phyloP scores from a whole-genome alignment of 2,113 vertebrate species.

The Ibidorhyncha struthersii region DNA sequence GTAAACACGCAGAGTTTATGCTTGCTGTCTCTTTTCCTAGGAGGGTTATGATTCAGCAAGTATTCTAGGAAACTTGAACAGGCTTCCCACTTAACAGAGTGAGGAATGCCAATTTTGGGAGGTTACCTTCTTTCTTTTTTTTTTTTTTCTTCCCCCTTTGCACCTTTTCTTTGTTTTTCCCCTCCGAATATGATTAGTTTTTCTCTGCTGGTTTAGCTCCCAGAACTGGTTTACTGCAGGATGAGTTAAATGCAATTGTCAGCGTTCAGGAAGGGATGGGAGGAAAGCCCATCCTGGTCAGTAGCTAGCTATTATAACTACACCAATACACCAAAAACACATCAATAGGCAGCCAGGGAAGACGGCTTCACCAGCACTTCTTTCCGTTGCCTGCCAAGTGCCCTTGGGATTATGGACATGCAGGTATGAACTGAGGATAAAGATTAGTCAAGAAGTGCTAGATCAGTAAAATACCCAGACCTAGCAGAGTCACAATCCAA shows the following conservation, averaged over 20 bases:
- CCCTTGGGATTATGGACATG: not conserved
- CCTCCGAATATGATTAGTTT: not conserved
- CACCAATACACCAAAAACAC: not conserved
- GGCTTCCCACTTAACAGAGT: not conserved
- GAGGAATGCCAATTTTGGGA: not conserved
- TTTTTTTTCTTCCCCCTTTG: not conserved
- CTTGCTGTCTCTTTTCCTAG: not conserved
- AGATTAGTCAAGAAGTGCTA: not conserved
- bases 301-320: not conserved
- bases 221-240: not conserved
- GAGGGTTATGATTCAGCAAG: not conserved
- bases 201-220: not conserved
- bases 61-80: not conserved
- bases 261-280: not conserved
- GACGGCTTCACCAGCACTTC: not conserved
- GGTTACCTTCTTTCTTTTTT: not conserved
- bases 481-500: not conserved
- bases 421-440: not conserved
- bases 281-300: not conserved
- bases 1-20: not conserved
- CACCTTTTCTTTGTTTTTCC: no score
- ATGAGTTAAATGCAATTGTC: not conserved
- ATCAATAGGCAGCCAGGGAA: constrained; percentile 19
- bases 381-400: not conserved
- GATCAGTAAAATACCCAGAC: not conserved